Evolutionary conservation across 35 echinoderm and acorn worm species (phyloP).

Genomic region (Apostichopus parvimensis): DNA sequence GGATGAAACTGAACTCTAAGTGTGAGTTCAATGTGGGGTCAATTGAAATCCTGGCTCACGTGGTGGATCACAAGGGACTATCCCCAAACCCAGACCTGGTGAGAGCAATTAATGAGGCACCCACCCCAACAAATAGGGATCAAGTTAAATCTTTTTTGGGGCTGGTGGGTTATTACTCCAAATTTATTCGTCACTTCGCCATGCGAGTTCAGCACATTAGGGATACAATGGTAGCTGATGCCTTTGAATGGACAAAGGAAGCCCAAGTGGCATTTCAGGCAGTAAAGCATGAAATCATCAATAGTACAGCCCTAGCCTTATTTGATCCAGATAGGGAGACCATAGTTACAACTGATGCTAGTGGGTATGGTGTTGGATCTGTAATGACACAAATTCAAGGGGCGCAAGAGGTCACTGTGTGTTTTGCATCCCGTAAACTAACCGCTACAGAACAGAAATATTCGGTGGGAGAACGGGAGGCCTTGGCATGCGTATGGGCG

Average conservation of each 20-base stretch:
- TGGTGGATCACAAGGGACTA: constrained; percentile 1
- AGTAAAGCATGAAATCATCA: constrained; percentile 11
- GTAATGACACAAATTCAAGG: constrained; percentile 5
- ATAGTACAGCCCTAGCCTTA: background rate
- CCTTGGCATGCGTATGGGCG: constrained; percentile 19
- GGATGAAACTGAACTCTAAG: constrained; percentile 38
- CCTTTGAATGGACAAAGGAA: background rate
- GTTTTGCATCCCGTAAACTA: constrained; percentile 16
- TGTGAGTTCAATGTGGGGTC: constrained; percentile 19
- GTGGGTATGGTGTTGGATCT: constrained; percentile 6
- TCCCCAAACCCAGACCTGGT: constrained; percentile 22
- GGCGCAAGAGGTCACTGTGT: constrained; percentile 2
- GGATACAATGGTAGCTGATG: background rate
- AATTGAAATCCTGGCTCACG: constrained; percentile 28
- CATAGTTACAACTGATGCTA: constrained; percentile 18
- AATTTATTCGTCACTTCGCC: background rate
- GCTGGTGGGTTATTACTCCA: background rate
- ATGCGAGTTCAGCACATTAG: background rate
- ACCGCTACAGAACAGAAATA: constrained; percentile 15
- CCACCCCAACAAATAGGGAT: background rate
- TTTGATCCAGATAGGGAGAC: background rate
- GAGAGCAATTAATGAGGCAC: constrained; percentile 11
- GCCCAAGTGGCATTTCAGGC: background rate
- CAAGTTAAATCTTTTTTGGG: constrained; percentile 16
- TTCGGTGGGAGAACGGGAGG: constrained; percentile 8